Percentiles rank a stretch among this genome's conserved stretches.
phyloP scores from a whole-genome alignment of 2,113 vertebrate species.

The Pagrus major region DNA sequence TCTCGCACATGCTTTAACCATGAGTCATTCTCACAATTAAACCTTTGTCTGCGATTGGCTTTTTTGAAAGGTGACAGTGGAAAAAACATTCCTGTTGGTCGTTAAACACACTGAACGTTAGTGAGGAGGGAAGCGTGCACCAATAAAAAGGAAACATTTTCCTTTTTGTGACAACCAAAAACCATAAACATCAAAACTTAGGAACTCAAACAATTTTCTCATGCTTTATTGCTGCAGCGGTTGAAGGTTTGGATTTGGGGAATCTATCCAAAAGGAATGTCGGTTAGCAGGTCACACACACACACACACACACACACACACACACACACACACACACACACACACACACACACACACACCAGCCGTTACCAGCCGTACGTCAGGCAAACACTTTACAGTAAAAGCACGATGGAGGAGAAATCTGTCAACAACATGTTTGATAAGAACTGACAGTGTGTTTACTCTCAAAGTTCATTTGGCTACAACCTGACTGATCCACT shows the following conservation, averaged over 20 bases:
- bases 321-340: neutral
- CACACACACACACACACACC: neutral
- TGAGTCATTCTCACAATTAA: conserved; percentile 14
- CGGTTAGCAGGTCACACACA: neutral
- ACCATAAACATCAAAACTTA: neutral
- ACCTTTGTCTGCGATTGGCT: neutral
- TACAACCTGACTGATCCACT: neutral
- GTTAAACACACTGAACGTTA: neutral
- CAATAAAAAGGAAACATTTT: neutral
- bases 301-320: neutral
- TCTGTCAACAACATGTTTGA: conserved; percentile 20
- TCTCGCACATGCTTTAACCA: neutral
- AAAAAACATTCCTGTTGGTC: neutral
- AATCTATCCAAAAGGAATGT: neutral
- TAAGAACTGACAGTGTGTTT: conserved; percentile 19
- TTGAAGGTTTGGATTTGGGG: neutral
- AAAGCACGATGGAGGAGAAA: neutral
- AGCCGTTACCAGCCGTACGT: neutral
- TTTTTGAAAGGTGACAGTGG: neutral
- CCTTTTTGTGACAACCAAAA: neutral
- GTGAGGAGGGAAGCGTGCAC: neutral
- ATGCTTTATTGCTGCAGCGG: conserved; percentile 1
- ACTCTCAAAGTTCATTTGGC: neutral
- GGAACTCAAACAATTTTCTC: neutral
- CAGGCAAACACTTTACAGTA: conserved; percentile 10